Evolutionary conservation across 2,797 vertebrate genomes (phyloP), one percentile per base, ranked within the genome.

Genomic region (Columba guinea): DNA sequence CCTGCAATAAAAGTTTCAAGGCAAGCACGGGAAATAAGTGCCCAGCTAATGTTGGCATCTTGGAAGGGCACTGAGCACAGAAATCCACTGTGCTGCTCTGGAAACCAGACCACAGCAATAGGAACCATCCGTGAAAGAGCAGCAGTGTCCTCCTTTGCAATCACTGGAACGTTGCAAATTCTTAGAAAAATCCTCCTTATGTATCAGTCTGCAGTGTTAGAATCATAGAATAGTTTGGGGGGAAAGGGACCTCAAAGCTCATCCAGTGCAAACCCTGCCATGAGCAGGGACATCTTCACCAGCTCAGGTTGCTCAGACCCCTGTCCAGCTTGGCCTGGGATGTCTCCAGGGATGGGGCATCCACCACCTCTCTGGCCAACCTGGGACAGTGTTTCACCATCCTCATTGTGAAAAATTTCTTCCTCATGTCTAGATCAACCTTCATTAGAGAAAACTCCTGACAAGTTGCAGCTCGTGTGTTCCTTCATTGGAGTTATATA

Each of bases 371-470:
- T 46, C 44, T 46, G 44, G 44, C 9, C 44, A 46, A 46, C 44
- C 44, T 46, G 44, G 44, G 19, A 19, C 44, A 46, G 44, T 20
- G 18, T 20, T 20, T 20, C 44, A 46, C 9, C 44, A 46, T 8
- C 44, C 8, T 44, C 44, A 44, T 44, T 20, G 44, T 44, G 9
- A 20, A 44, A 44, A 44, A 44, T 44, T 8, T 44, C 44, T 44
- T 44, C 44, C 44, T 44, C 44, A 20, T 44, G 44, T 44, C 19
- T 44, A 44, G 44, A 44, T 93, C 92, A 93, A 8, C 84, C 68
- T 91, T 89, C 87, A 87, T 92, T 91, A 93, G 71, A 55, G 84
- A 58, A 92, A 95, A 91, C 71, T 89, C 78, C 75, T 94, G 92
- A 94, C 92, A 75, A 83, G 78, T 71, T 78, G 10, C 78, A 90